Evolutionary conservation across 2,888 invertebrate species (phyloP).

Genomic region (Habroteleia sp.): DNA sequence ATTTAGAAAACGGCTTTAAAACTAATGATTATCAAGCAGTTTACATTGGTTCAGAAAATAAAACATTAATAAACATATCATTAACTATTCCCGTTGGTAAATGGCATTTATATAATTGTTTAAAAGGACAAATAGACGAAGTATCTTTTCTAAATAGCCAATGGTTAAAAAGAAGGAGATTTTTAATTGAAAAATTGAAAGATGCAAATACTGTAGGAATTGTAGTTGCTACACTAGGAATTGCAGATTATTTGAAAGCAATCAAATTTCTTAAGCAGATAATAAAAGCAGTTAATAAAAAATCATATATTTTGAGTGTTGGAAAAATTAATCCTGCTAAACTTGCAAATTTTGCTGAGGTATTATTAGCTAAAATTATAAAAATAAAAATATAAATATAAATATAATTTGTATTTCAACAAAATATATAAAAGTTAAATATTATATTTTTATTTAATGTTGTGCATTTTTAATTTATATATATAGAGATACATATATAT

Average conservation of each 20-base stretch:
- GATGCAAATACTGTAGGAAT: constrained; percentile 94
- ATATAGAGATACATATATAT: constrained; percentile 4
- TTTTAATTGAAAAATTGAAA: constrained; percentile 93
- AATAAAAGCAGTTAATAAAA: constrained; percentile 89
- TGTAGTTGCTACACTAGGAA: constrained; percentile 94
- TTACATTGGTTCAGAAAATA: constrained; percentile 86
- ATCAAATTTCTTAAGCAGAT: constrained; percentile 83
- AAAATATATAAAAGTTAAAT: too few relatives aligned
- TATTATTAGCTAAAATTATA: too few relatives aligned
- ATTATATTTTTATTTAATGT: too few relatives aligned
- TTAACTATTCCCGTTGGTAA: constrained; percentile 82
- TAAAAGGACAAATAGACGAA: constrained; percentile 76
- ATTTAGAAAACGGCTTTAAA: constrained; percentile 68
- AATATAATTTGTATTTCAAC: not conserved
- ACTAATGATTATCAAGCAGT: constrained; percentile 84
- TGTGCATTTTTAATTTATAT: too few relatives aligned
- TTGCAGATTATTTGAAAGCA: constrained; percentile 88
- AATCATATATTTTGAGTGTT: constrained; percentile 94
- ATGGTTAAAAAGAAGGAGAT: constrained; percentile 90
- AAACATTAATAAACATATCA: constrained; percentile 85
- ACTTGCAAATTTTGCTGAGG: constrained; percentile 96
- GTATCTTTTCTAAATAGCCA: constrained; percentile 82
- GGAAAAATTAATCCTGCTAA: constrained; percentile 97
- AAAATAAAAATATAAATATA: too few relatives aligned
- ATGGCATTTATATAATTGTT: constrained; percentile 84